These are phyloP conservation scores for Myrmecobius fasciatus DNA, from an alignment of 2,113 vertebrate species.

Conservation along the genomic window DNA sequence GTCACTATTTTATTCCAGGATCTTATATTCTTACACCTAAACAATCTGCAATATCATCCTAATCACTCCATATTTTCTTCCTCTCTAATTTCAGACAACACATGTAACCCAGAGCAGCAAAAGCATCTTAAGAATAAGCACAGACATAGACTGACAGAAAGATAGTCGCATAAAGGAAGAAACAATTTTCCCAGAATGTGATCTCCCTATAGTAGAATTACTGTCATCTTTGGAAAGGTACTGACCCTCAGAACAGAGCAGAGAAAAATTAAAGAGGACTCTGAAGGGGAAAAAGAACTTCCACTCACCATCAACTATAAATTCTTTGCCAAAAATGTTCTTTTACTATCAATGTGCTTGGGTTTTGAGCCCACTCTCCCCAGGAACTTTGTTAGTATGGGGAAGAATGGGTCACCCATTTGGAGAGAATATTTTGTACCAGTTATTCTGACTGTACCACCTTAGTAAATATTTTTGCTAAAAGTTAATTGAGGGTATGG, in stretches of 20 bases:
- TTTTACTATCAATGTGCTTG: neutral
- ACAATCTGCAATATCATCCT: neutral
- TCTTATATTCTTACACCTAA: neutral
- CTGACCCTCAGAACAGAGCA: neutral
- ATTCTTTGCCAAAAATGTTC: neutral
- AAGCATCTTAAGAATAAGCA: neutral
- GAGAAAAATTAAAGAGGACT: neutral
- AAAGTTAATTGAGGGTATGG: neutral
- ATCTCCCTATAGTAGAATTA: neutral
- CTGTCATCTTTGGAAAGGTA: neutral
- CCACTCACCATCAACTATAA: neutral
- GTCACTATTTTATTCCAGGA: neutral
- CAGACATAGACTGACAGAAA: neutral
- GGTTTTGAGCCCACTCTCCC: no score
- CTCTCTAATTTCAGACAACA: neutral
- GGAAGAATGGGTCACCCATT: neutral
- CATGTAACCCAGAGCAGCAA: neutral
- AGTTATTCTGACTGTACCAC: neutral
- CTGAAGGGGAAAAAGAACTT: neutral
- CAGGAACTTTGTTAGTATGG: neutral
- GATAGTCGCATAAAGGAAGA: neutral
- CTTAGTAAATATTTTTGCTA: neutral
- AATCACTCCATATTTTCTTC: neutral
- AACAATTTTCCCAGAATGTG: no score
- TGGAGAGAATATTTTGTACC: neutral